Percentiles rank a stretch among this genome's conserved stretches.
Evolutionary conservation across 2,797 vertebrate genomes (phyloP).

Genomic region (Neosilurus hyrtlii): DNA sequence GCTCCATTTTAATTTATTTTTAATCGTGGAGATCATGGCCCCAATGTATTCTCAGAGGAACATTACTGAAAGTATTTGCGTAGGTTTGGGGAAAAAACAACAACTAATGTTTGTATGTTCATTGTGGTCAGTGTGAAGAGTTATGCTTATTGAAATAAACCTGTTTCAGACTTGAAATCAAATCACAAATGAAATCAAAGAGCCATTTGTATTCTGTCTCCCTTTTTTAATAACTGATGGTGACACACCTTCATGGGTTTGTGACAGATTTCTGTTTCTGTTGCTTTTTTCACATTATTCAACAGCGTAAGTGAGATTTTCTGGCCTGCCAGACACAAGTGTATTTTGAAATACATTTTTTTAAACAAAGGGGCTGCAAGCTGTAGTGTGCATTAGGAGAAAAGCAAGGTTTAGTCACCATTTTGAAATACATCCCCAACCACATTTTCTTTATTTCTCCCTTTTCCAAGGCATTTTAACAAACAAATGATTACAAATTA

Average conservation of each 20-base stretch:
- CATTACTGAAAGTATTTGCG: neutral
- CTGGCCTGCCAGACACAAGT: conserved; percentile 55
- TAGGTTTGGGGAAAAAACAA: neutral
- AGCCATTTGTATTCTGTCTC: conserved; percentile 51
- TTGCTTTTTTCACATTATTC: conserved; percentile 32
- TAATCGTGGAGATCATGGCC: no score
- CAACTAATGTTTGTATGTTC: neutral
- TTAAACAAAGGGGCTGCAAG: conserved; percentile 32
- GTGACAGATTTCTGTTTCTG: conserved; percentile 31
- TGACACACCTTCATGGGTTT: conserved; percentile 56
- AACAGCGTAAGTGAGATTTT: conserved; percentile 39
- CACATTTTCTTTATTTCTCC: conserved; percentile 1
- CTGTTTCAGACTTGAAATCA: neutral
- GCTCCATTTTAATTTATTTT: no score
- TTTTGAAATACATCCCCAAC: conserved; percentile 29
- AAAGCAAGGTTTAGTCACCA: conserved; percentile 16
- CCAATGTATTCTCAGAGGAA: neutral
- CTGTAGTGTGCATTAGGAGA: conserved; percentile 24
- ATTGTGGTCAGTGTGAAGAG: conserved; percentile 10
- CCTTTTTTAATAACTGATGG: conserved; percentile 69
- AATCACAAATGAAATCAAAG: conserved; percentile 26
- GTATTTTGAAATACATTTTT: conserved; percentile 14
- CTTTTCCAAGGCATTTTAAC: conserved; percentile 26
- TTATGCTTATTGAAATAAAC: conserved; percentile 18
- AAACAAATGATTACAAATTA: conserved; percentile 32